phyloP scores from a whole-genome alignment of 2,113 vertebrate species.

The Nycticebus coucang region DNA sequence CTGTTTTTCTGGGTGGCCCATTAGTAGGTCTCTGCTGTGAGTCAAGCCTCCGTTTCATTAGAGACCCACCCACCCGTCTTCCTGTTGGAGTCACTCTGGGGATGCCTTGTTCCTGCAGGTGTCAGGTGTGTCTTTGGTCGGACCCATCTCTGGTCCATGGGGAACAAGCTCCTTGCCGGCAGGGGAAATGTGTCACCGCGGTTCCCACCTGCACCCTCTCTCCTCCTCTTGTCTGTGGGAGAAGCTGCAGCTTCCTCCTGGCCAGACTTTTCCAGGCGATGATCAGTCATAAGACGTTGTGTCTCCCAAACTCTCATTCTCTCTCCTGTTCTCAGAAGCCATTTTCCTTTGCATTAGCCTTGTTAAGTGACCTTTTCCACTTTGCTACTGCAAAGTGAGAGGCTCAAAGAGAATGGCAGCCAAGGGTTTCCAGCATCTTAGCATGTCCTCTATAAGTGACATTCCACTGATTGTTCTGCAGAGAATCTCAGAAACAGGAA shows the following conservation, averaged over 20 bases:
- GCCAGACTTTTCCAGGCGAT: background rate
- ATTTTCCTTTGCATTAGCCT: background rate
- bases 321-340: background rate
- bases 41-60: background rate
- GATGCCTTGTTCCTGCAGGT: background rate
- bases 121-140: background rate
- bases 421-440: background rate
- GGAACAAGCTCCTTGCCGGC: background rate
- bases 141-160: background rate
- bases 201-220: background rate
- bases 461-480: background rate
- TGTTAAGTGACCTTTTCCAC: background rate
- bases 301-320: background rate
- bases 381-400: background rate
- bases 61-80: background rate
- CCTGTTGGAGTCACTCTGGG: background rate
- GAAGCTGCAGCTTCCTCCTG: no score
- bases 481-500: slow-evolving; percentile 20
- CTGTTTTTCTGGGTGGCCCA: background rate
- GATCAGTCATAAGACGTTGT: background rate
- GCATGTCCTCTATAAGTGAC: background rate
- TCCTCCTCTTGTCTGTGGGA: background rate
- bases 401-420: background rate
- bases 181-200: background rate
- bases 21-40: background rate